Evolutionary conservation across 2,113 vertebrate genomes (phyloP).

Genomic region (Phodopus roborovskii): DNA sequence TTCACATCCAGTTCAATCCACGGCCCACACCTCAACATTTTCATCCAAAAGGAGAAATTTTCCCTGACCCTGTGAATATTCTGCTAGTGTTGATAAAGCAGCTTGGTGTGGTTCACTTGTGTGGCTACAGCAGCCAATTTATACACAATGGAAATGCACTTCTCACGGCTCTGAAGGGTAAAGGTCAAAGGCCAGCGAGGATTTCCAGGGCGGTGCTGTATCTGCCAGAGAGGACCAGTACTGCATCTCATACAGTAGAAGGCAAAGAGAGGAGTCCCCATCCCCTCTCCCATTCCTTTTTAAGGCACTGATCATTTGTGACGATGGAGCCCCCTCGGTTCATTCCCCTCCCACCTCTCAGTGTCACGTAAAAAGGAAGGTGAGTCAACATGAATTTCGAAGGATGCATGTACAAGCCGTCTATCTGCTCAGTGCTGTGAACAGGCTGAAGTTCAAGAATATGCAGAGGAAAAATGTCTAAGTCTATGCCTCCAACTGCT

Average conservation of each 20-base stretch:
- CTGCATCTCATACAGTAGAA: background rate
- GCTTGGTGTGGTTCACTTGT: background rate
- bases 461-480: background rate
- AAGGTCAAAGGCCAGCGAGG: background rate
- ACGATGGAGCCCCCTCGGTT: background rate
- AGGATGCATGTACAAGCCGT: background rate
- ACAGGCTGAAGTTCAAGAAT: background rate
- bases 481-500: background rate
- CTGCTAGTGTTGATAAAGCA: background rate
- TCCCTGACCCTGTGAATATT: background rate
- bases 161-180: background rate
- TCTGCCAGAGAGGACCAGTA: background rate
- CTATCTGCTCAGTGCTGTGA: background rate
- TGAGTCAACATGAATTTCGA: background rate
- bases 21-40: rapidly evolving
- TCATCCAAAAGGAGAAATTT: background rate
- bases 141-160: background rate
- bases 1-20: background rate
- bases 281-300: background rate
- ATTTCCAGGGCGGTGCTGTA: background rate
- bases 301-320: background rate
- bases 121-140: background rate
- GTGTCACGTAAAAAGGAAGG: background rate
- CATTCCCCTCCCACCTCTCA: background rate
- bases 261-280: too few species aligned